Base-by-base conservation (phyloP, 2,797 vertebrate genomes). In the Sebastes cheni region DNA sequence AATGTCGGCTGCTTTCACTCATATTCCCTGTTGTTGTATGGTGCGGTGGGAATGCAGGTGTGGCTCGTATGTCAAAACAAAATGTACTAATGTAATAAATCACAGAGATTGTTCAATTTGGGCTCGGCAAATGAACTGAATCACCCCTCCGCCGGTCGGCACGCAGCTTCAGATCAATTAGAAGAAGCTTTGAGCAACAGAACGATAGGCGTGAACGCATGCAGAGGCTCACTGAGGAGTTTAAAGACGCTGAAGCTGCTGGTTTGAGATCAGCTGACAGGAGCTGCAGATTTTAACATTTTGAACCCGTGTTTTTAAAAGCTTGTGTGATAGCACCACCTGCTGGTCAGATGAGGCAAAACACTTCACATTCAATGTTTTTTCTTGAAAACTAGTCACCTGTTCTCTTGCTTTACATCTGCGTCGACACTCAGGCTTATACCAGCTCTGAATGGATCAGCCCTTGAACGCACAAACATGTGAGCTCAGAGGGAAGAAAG, bases 261-360 rank as follows among this genome's bases (percentile, higher is more conserved):
- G 73, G 23, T 42, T 8, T 22, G 18, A 66, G n/a, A 60, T 80
- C 72, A 81, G 75, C 82, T 71, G 84, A 85, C 22, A 6, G 36
- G 27, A 29, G 67, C 60, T 64, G 60, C 66, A 18, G 1, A 50
- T 20, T 10, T 16, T 16, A 6, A 32, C 29, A 12, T 29, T 4
- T 8, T 16, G 10, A 16, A 10, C 34, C 10, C n/a, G 81, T 42
- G 9, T n/a, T 27, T 77, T 0, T 6, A n/a, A 7, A 56, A 74
- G 50, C 20, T 60, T 42, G 77, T 77, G 42, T 74, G 2, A 7
- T 1, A 22, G 80, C 85, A 1, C 85, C 86, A 50, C 72, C 92
- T 88, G 82, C 80, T 89, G 93, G 89, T n/a, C 22, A 3, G 3
- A 50, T 5, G 2, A 4, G 13, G 30, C 2, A 68, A 68, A 34